Percentiles rank a stretch among this genome's conserved stretches.
These are phyloP conservation scores for Chelonus formosanus DNA, from an alignment of 2,888 invertebrate species.

Conservation along the genomic window DNA sequence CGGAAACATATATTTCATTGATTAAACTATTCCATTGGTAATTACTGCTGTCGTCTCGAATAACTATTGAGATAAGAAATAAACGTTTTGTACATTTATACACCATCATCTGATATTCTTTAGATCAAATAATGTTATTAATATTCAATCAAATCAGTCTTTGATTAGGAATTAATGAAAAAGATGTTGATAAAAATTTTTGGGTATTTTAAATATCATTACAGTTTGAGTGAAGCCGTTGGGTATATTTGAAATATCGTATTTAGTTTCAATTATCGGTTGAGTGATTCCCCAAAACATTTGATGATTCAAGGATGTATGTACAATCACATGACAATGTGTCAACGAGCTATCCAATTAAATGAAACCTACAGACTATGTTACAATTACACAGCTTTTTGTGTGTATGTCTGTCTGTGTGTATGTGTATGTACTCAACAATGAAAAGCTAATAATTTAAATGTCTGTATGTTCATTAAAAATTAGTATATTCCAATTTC, in stretches of 20 bases:
- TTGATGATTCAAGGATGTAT: constrained; percentile 26
- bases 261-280: neutral
- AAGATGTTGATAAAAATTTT: too few relatives aligned
- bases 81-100: too few relatives aligned
- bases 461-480: neutral
- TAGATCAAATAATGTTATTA: too few relatives aligned
- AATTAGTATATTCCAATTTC: too few relatives aligned
- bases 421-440: constrained; percentile 35
- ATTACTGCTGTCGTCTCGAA: too few relatives aligned
- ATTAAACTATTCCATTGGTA: neutral
- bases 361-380: constrained; percentile 43
- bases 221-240: too few relatives aligned
- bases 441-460: constrained; percentile 27
- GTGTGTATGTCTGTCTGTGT: constrained; percentile 30
- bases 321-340: constrained; percentile 9
- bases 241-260: too few relatives aligned
- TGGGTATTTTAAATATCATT: too few relatives aligned
- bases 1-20: neutral
- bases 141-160: too few relatives aligned
- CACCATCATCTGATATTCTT: too few relatives aligned
- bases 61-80: too few relatives aligned
- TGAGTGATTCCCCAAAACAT: constrained; percentile 1
- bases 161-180: too few relatives aligned
- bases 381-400: constrained; percentile 27
- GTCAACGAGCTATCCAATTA: constrained; percentile 43